Evolutionary conservation across 2,113 vertebrate genomes (phyloP).

Genomic region (Nycticryphes semicollaris): DNA sequence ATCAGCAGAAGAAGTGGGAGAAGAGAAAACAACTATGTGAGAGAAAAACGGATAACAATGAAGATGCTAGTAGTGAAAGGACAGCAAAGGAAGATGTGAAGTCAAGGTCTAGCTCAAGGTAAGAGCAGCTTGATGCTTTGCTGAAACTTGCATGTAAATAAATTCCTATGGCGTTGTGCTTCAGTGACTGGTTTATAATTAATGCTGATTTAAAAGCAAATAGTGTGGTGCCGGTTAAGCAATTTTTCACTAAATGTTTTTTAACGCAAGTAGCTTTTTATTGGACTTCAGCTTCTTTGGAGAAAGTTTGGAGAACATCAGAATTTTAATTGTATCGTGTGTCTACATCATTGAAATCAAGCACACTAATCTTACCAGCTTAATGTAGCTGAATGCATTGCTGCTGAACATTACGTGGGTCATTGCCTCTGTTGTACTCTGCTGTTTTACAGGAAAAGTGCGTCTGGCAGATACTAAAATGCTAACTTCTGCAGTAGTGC

Average conservation of each 20-base stretch:
- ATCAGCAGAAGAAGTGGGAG: constrained; percentile 67
- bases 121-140: constrained; percentile 12
- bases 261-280: not conserved
- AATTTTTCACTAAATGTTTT: not conserved
- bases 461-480: not conserved
- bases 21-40: constrained; percentile 55
- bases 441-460: not conserved
- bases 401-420: not conserved
- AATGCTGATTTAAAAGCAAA: not conserved
- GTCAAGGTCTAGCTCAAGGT: constrained; percentile 72
- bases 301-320: not conserved
- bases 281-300: not conserved
- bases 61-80: constrained; percentile 45
- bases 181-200: not conserved
- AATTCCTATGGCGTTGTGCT: not conserved
- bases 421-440: not conserved
- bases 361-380: not conserved
- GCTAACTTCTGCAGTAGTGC: not conserved
- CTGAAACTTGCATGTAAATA: not conserved
- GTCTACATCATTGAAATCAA: not conserved
- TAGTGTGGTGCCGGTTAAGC: not conserved
- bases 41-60: constrained; percentile 25
- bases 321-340: not conserved
- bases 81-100: constrained; percentile 67
- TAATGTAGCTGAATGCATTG: not conserved